Evolutionary conservation across 2,797 vertebrate species (phyloP), one percentile per base, ranked within the genome.

Genomic region (Sebastes kiyomatsui): DNA sequence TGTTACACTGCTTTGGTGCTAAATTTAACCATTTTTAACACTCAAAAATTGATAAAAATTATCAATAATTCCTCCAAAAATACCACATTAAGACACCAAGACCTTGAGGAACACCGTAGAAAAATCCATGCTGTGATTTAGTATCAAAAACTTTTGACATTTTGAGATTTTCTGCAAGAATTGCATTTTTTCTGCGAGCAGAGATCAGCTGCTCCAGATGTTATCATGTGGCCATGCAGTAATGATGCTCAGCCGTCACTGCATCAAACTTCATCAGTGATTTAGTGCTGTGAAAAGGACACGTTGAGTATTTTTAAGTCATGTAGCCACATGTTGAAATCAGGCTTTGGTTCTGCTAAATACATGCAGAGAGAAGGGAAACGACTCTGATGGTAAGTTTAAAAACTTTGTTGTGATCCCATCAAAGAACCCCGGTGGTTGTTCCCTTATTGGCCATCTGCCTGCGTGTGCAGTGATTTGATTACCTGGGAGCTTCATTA

Each of bases 401-500:
- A 28, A 86, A 83, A 90, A 90, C 76, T 90, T 88, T 80, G 82
- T 64, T 8, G 3, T 58, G 60, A 75, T 83, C 42, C 68, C 79
- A 72, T 87, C 55, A 69, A 60, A 75, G 75, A 73, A 64, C 67
- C 75, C 70, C 42, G 28, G 70, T 68, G 83, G 83, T 85, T 64
- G 77, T 54, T 81, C 67, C 76, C 74, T 88, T 88, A 89, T 92
- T 93, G 90, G 90, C 90, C 93, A 94, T 93, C 92, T 93, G 92
- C 90, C 91, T 88, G 75, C 87, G 85, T 88, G 87, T 86, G 79
- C 89, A 85, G 71, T 93, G 90, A 93, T 93, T 90, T 84, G 90
- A 93, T 93, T 93, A 94, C 83, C 90, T 76, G 76, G 78, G 81
- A 92, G 91, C 88, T 94, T 94, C 86, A 95, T 94, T 88, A 92